Base-by-base conservation (phyloP, 1,140 invertebrate species). In the Ericerus pela region DNA sequence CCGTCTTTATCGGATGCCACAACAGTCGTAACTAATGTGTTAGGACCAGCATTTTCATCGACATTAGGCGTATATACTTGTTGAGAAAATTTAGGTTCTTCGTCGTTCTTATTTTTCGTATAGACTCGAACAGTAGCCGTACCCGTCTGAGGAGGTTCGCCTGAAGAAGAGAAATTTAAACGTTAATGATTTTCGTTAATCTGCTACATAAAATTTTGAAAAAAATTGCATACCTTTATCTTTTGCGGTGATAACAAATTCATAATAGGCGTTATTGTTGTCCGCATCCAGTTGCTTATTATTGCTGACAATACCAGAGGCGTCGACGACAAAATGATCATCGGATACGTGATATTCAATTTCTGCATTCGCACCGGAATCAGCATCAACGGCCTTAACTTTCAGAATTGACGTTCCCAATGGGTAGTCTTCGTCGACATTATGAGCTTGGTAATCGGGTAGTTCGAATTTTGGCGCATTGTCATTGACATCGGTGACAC, bases 51-150 rank as follows among this genome's bases (percentile, higher is more conserved):
- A 69, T 94, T 95, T 70, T 94, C 91, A 68, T 95, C 90, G 1
- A 94, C 89, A 71, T 94, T 95, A 0, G 91, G 90, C 1, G 90
- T 94, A 67, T 95, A 95, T 0, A 95, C 91, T 73, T 93, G 88
- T 62, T 95, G 91, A 1, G 88, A 93, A 69, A 94, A 95, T 69
- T 93, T 94, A 0, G 91, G 91, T 67, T 93, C 88, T 72, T 94
- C 91, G 65, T 95, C 91, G 69, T 95, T 95, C 71, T 92, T 93
- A 65, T 94, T 95, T 66, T 94, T 93, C 2, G 91, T 95, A 66
- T 94, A 95, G 58, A 95, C 83, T 53, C 91, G 76, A 8, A 94
- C 89, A 0, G 89, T 94, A 0, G 90, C 89, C 1, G 86, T 88
- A 22, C 90, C 90, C 2, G 85, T 91, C 67, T 92, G 88, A 0